Base-by-base conservation (phyloP, 2,888 invertebrate species). In the Chrysolina haemoptera region DNA sequence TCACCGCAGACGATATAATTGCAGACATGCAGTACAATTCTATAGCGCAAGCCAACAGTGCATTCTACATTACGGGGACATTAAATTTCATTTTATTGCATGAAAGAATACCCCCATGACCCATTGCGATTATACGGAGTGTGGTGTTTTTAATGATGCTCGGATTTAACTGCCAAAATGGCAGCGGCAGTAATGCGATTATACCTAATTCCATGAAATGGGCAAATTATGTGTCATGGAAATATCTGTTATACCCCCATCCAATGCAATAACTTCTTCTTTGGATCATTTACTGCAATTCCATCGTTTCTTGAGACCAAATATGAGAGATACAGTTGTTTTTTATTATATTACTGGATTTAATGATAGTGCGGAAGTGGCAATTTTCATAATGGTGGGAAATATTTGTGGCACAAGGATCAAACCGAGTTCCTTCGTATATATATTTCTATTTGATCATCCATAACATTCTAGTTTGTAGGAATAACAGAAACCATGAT, bases 61-160 rank as follows among this genome's bases (percentile, higher is more conserved):
- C 18, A 20, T 53, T 20, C 20, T 53, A 16, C 16, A 53, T 53
- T 10, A 53, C 18, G 20, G 4, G 50, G 18, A 53, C 18, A 53
- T 20, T 53, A 53, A 5, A 11, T 53, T 53, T 11, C 20, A 53
- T 53, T 53, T 53, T 53, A 53, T 53, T 53, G 22, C 53, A 12
- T 4, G 16, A 22, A 20, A 53, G 18, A 12, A 53, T 53, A 20
- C 18, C 20, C 6, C 53, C 53, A 11, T 4, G 20, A 12, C 20
- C 22, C 10, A 11, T 10, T 20, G 18, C 20, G 53, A 10, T 53
- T 12, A 53, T 12, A 53, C 11, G 53, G 22, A 53, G 53, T 18
- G 12, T 20, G 20, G 12, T 50, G 48, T 53, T 53, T 53, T 12
- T 53, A 18, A 53, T 53, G 11, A 53, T 53, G 53, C 10, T 53